Conservation (phyloP, 1,140 invertebrate species). For the Drosophila azteca region DNA sequence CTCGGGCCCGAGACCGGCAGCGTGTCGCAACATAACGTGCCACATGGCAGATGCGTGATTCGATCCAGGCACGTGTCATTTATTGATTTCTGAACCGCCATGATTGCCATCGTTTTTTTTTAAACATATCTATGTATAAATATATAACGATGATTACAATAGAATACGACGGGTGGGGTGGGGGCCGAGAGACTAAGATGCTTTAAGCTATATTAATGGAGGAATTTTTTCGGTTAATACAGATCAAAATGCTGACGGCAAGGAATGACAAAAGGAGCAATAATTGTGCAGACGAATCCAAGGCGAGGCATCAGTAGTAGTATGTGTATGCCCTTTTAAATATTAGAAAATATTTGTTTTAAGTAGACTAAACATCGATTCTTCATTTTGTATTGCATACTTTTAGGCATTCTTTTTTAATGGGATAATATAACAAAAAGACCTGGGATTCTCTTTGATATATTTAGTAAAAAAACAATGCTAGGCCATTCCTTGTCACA, state of each 20-base stretch:
- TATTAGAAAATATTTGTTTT: not conserved
- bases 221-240: constrained; percentile 30
- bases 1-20: constrained; percentile 13
- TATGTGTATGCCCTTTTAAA: not conserved
- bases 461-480: not conserved
- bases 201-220: constrained; percentile 45
- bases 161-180: not conserved
- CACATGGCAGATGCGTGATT: constrained; percentile 50
- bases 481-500: not conserved
- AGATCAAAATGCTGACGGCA: constrained; percentile 6
- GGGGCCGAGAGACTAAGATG: constrained; percentile 20
- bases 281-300: not conserved
- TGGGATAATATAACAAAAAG: too few species aligned
- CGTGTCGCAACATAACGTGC: constrained; percentile 22
- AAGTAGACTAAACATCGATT: not conserved
- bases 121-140: too few species aligned
- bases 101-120: too few species aligned
- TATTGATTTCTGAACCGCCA: constrained; percentile 46
- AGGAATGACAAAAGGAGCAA: constrained; percentile 40
- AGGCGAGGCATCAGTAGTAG: too few species aligned
- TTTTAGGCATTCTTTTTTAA: not conserved
- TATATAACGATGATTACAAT: constrained; percentile 15
- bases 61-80: constrained; percentile 41
- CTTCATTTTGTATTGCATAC: not conserved
- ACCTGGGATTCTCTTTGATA: not conserved